Evolutionary conservation across 2,113 vertebrate species (phyloP), one percentile per base, ranked within the genome.

Genomic region (Crotophaga sulcirostris): DNA sequence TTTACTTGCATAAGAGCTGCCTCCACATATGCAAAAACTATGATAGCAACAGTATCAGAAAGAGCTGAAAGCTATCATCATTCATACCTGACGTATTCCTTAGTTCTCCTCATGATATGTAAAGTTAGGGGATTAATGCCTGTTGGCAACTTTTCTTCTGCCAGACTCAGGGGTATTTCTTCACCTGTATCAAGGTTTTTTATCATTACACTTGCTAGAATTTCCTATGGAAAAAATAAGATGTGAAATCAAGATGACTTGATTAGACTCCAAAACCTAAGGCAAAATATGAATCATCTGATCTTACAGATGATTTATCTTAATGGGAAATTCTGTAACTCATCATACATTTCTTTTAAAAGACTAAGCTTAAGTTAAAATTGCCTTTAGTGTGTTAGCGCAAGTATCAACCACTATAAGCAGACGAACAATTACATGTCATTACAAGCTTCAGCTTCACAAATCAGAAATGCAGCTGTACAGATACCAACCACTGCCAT

Each of bases 181-280:
- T 99, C 99, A 82, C 99, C 99, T 13, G 99, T 99, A 97, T 99
- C 99, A 45, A 99, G 98, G 97, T 99, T 99, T 97, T 99, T 99
- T 96, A 99, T 99, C 99, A 99, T 99, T 91, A 99, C 99, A 94
- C 99, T 99, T 42, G 99, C 99, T 94, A 99, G 97, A 96, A 99
- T 99, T 98, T 99, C 99, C 99, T 99, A 68, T n/a, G 26, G 47
- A 55, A 60, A 93, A 92, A 96, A 83, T 21, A 89, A 89, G 16
- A 69, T 31, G 13, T 21, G 36, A 83, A 78, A 82, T 47, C 14
- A 89, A 47, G 10, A 31, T 47, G 23, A 81, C 6, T 70, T 68
- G 9, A 72, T 74, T 44, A 52, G n/a, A 42, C 16, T 47, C 38
- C 42, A 62, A 89, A 81, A 66, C 12, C 8, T n/a, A 55, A 4